Evolutionary conservation across 2,797 vertebrate species (phyloP), one percentile per base, ranked within the genome.

Genomic region (Pagetopsis macropterus): DNA sequence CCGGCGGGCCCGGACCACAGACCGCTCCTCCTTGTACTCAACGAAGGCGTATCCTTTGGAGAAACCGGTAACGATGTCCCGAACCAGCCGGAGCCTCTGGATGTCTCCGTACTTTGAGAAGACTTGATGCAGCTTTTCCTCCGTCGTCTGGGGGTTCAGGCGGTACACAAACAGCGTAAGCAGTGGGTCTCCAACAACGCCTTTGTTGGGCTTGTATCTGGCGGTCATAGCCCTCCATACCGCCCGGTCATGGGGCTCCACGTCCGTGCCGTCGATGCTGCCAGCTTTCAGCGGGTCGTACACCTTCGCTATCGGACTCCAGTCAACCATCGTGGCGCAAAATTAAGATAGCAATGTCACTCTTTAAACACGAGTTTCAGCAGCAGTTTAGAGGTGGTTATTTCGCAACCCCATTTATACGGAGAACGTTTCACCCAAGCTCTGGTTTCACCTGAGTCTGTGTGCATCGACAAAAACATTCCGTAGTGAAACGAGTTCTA

Each of bases 241-340:
- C 0, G 96, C 98, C 0, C 95, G 94, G 86, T 99, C 98, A 0
- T 99, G 98, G 0, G 97, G 98, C 70, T 99, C 98, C 72, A 98
- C 93, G 0, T 99, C 98, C 0, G 95, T 95, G 19, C 98, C 96
- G 23, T 99, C 98, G 3, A 99, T 99, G 90, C 98, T 99, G 41
- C 98, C 98, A 0, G 98, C 98, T 89, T 97, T 98, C 12, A 99
- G 95, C 0, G 98, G 96, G 62, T 97, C 94, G 2, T 99, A 99
- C 15, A 95, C 93, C 85, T 96, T 98, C 0, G 97, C 97, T 8
- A 99, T 96, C 40, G 98, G 96, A 43, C 94, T 95, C 98, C 98
- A 99, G 40, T 98, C 96, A 0, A 78, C 94, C 98, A 99, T 99
- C 84, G 84, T 85, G 2, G 46, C 70, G 17, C 37, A 0, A 4